Base-by-base conservation (phyloP, 2,888 invertebrate species). In the Epinotia brunnichana region DNA sequence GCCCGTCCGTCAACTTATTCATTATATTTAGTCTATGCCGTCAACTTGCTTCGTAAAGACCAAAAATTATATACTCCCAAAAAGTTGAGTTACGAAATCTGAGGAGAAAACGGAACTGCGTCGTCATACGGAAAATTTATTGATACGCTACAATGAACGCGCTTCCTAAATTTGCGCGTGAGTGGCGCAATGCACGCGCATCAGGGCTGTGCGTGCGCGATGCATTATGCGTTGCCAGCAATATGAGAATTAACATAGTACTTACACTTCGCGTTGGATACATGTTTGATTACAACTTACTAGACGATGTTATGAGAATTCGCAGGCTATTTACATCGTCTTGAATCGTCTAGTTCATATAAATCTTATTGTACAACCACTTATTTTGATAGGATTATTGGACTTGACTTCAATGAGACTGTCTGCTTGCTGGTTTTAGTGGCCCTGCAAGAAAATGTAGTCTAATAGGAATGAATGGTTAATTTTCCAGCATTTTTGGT, bases 1-100 rank as follows among this genome's bases (percentile, higher is more conserved):
- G 76, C 77, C 79, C 77, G 77, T 74, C 78, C 76, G 78, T 78
- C 78, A 78, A 77, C 76, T 24, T n/a, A n/a, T n/a, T n/a, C n/a
- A n/a, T n/a, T n/a, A n/a, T n/a, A n/a, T n/a, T n/a, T n/a, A n/a
- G n/a, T n/a, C n/a, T n/a, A n/a, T n/a, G n/a, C 78, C 76, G 78
- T 78, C 78, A 78, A 76, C 76, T 69, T 74, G 68, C 61, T 74
- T 76, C 70, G 72, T 76, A 75, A 77, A 79, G 69, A 73, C 66
- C 60, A 70, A 60, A 77, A 78, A 75, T 76, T 77, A 76, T 76
- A 74, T 48, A 64, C 74, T 73, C 69, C 70, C 72, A 74, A 77
- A 74, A 77, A 77, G 71, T 71, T 69, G 74, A 70, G 64, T 79
- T 78, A 77, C 76, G 77, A 73, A 74, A 77, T 73, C 70, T 76